phyloP scores from a whole-genome alignment of 2,113 vertebrate species.

The Dinomys branickii region DNA sequence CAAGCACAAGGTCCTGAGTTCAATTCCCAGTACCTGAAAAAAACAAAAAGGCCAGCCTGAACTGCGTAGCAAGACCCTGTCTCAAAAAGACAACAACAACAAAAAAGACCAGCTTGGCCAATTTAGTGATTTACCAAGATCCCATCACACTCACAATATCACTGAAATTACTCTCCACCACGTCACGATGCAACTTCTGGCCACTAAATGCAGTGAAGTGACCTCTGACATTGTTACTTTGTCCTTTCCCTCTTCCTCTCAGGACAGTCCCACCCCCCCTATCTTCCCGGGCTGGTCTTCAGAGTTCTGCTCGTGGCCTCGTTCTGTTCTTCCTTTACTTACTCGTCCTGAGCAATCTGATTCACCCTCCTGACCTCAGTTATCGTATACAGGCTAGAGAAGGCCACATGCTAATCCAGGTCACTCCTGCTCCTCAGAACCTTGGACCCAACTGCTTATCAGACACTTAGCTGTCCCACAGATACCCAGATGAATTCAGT shows the following conservation, averaged over 20 bases:
- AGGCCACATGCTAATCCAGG: neutral
- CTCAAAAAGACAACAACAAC: too few relatives aligned
- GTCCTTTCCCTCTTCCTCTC: neutral
- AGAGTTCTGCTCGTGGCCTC: neutral
- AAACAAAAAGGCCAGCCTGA: too few relatives aligned
- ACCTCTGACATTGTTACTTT: neutral
- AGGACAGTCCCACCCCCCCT: neutral
- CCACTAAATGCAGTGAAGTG: neutral
- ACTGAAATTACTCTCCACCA: neutral
- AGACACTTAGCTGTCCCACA: neutral
- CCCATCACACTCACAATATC: neutral
- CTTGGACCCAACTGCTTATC: neutral
- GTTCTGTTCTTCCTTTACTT: neutral
- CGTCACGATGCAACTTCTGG: neutral
- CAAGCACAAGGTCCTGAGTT: too few relatives aligned
- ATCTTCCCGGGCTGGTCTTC: neutral
- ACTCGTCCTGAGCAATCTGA: neutral
- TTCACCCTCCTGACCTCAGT: neutral
- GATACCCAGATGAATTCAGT: neutral
- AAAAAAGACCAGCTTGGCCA: too few relatives aligned
- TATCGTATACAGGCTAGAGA: neutral
- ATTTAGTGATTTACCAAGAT: too few relatives aligned
- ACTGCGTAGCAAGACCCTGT: too few relatives aligned
- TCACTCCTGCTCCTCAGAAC: neutral
- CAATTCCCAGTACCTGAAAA: too few relatives aligned